phyloP scores from a whole-genome alignment of 2,113 vertebrate species.

The Saguinus imperator region DNA sequence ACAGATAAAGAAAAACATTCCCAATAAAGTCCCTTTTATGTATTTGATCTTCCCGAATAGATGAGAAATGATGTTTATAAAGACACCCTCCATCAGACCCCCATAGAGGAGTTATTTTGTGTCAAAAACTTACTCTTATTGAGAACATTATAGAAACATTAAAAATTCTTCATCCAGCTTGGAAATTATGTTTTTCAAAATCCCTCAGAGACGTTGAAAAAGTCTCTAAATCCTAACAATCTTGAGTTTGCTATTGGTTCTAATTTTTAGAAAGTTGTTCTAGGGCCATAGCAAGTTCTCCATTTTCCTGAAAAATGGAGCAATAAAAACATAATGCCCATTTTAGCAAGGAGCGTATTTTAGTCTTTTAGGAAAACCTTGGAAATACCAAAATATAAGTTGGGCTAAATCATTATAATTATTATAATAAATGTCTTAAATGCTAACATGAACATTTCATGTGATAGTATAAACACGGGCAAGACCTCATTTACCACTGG shows the following conservation, averaged over 20 bases:
- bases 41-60: slow-evolving; percentile 1
- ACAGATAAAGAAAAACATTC: neutral
- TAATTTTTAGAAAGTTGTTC: slow-evolving; percentile 42
- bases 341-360: neutral
- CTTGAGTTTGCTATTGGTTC: neutral
- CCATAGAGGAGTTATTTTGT: neutral
- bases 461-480: neutral
- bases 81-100: neutral
- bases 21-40: neutral
- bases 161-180: neutral
- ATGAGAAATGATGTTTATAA: neutral
- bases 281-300: neutral
- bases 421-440: neutral
- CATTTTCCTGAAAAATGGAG: slow-evolving; percentile 25
- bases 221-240: slow-evolving; percentile 13
- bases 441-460: neutral
- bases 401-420: neutral
- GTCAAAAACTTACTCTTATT: slow-evolving; percentile 8
- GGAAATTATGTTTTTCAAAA: slow-evolving; percentile 41
- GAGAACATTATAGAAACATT: neutral
- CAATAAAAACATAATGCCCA: neutral
- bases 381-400: neutral
- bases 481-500: neutral
- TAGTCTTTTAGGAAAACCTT: neutral
- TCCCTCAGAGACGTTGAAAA: slow-evolving; percentile 14